Evolutionary conservation across 2,113 vertebrate genomes (phyloP).

Genomic region (Tyto alba): DNA sequence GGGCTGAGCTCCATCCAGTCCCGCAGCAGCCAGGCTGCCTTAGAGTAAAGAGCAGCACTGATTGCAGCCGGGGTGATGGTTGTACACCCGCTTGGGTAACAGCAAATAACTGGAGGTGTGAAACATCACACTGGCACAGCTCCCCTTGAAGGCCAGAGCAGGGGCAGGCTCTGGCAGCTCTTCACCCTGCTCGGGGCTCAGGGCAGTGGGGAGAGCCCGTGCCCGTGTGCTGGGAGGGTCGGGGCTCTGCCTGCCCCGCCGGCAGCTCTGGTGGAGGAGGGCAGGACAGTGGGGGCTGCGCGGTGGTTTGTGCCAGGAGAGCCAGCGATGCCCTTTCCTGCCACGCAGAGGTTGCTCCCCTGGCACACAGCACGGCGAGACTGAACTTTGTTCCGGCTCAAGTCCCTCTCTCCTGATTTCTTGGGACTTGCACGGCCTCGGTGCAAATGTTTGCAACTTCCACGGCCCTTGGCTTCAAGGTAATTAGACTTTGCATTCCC

Average conservation of each 20-base stretch:
- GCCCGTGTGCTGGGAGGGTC: accelerated
- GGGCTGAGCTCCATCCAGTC: background rate
- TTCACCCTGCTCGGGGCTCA: background rate
- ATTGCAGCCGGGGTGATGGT: accelerated
- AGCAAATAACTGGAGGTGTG: background rate
- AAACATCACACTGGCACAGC: accelerated
- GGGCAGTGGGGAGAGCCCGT: background rate
- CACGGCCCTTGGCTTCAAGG: background rate
- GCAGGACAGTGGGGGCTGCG: background rate
- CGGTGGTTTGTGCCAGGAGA: background rate
- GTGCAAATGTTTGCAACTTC: background rate
- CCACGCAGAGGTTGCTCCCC: background rate
- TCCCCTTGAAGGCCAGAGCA: background rate
- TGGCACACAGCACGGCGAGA: background rate
- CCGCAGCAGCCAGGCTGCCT: background rate
- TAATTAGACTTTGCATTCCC: background rate
- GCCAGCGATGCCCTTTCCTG: background rate
- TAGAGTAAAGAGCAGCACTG: background rate
- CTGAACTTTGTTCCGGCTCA: slow-evolving; percentile 20
- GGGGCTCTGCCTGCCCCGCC: background rate
- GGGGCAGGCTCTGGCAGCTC: background rate
- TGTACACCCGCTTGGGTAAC: background rate
- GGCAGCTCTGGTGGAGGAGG: background rate
- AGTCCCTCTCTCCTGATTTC: background rate
- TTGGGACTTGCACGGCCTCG: background rate